Conservation (phyloP, 2,113 vertebrate genomes). For the Pelusios castaneus region DNA sequence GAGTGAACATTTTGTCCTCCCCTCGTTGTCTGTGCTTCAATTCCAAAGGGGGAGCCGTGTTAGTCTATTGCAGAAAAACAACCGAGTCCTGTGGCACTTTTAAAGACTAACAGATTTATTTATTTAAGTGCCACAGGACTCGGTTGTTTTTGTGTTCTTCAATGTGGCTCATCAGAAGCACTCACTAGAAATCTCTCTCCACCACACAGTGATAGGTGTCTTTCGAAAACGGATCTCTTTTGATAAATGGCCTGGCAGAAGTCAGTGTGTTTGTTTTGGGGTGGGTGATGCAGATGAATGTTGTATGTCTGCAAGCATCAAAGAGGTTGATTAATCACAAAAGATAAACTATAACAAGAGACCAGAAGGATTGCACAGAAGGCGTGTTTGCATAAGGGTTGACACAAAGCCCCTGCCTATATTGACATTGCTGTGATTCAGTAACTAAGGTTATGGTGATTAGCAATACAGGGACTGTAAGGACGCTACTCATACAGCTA, state of each 20-base stretch:
- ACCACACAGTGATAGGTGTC: neutral
- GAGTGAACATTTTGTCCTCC: neutral
- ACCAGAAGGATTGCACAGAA: neutral
- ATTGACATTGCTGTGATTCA: neutral
- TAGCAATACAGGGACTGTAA: slow-evolving; percentile 3
- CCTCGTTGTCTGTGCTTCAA: neutral
- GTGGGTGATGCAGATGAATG: neutral
- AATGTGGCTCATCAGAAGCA: neutral
- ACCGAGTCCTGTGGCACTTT: too few species aligned
- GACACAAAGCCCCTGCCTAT: neutral
- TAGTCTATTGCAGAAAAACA: too few species aligned
- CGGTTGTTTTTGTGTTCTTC: too few species aligned
- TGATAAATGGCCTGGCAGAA: neutral
- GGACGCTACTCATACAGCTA: neutral
- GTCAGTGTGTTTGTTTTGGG: neutral
- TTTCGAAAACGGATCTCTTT: neutral
- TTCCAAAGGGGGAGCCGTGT: too few species aligned
- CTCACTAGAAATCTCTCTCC: neutral
- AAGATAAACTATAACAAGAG: neutral
- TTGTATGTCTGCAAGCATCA: neutral
- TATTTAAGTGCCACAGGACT: too few species aligned
- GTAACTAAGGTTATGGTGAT: neutral
- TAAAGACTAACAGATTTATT: too few species aligned
- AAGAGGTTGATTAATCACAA: neutral
- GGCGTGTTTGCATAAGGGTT: neutral